Evolutionary conservation across 2,113 vertebrate species (phyloP).

Genomic region (Myotis yumanensis): DNA sequence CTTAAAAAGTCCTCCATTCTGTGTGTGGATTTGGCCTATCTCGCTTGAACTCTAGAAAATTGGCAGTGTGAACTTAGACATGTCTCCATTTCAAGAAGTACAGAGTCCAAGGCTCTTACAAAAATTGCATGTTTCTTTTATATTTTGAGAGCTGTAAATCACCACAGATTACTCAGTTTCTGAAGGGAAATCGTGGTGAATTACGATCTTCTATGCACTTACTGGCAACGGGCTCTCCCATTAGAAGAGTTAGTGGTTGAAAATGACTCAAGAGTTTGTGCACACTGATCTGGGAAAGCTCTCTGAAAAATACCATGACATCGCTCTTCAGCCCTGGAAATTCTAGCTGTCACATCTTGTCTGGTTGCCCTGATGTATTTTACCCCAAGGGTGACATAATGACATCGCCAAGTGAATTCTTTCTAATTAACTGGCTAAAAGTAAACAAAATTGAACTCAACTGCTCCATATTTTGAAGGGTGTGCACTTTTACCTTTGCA

Average conservation of each 20-base stretch:
- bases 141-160: conserved; percentile 47
- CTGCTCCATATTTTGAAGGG: conserved; percentile 18
- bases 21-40: neutral
- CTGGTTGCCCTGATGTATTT: neutral
- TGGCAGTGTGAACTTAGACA: neutral
- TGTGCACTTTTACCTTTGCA: conserved; percentile 9
- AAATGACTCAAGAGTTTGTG: neutral
- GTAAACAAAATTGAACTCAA: conserved; percentile 19
- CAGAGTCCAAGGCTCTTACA: neutral
- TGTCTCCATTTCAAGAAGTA: conserved; percentile 9
- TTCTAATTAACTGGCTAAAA: conserved; percentile 41
- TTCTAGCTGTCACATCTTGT: conserved; percentile 50
- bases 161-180: conserved; percentile 25
- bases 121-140: conserved; percentile 27
- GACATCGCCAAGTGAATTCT: conserved; percentile 42
- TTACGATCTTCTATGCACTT: conserved; percentile 5
- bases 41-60: neutral
- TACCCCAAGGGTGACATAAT: conserved; percentile 42
- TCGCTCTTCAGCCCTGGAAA: neutral
- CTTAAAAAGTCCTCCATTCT: neutral
- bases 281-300: neutral
- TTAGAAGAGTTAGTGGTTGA: neutral
- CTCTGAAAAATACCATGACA: conserved; percentile 34
- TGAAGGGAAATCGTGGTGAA: conserved; percentile 19
- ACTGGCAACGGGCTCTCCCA: neutral